phyloP scores from a whole-genome alignment of 2,113 vertebrate species.

The Odontophorus gujanensis region DNA sequence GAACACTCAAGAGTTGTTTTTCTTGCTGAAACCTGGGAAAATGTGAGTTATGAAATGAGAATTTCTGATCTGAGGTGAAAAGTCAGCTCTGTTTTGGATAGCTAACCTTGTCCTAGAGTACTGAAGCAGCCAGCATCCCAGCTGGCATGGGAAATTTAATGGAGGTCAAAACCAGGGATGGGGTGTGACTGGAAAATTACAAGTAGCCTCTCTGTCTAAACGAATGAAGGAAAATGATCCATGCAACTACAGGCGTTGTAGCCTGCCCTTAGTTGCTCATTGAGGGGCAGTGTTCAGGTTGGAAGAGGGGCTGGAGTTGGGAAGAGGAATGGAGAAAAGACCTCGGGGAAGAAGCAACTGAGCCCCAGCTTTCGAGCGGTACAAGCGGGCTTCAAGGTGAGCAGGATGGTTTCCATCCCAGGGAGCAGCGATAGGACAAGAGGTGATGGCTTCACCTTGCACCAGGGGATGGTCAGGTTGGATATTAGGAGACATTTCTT shows the following conservation, averaged over 20 bases:
- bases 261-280: neutral
- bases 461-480: too few relatives aligned
- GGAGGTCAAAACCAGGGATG: neutral
- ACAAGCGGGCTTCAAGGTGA: neutral
- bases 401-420: neutral
- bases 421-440: too few relatives aligned
- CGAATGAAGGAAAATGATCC: neutral
- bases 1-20: neutral
- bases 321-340: neutral
- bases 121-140: neutral
- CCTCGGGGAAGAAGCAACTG: neutral
- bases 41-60: neutral
- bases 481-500: too few relatives aligned
- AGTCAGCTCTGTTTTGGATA: neutral
- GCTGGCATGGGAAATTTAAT: neutral
- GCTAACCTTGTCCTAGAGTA: neutral
- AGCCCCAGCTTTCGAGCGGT: neutral
- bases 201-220: neutral
- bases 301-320: neutral
- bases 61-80: neutral
- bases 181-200: neutral
- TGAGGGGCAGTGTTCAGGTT: neutral
- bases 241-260: neutral
- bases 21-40: neutral
- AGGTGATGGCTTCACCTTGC: too few relatives aligned